These are phyloP conservation scores for Heliconius erato DNA, from an alignment of 2,888 invertebrate species.

Conservation along the genomic window DNA sequence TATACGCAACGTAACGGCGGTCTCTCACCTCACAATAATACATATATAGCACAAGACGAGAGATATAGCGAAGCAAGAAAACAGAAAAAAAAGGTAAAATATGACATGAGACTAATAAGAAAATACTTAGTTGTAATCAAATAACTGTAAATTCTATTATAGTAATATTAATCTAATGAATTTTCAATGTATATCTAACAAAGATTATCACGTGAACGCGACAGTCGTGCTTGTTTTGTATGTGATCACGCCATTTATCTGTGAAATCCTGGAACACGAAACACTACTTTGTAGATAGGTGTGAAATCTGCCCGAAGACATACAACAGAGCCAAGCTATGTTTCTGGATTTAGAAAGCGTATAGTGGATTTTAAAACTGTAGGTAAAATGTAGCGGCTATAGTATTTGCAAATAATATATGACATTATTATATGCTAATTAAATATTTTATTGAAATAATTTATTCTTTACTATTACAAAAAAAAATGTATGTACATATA, in stretches of 20 bases:
- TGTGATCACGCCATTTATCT: conserved; percentile 68
- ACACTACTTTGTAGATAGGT: conserved; percentile 69
- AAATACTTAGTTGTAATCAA: background rate
- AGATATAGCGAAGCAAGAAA: background rate
- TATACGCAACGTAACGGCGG: too few species aligned
- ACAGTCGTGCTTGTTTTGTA: conserved; percentile 58
- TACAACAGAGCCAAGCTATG: conserved; percentile 49
- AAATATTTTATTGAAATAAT: too few species aligned
- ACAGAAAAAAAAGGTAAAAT: background rate
- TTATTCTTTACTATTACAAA: too few species aligned
- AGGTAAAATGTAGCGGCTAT: background rate
- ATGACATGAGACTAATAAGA: background rate
- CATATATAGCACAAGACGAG: too few species aligned
- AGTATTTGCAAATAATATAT: too few species aligned
- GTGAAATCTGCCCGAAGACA: conserved; percentile 63
- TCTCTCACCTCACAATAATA: too few species aligned
- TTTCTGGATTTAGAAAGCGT: conserved; percentile 21
- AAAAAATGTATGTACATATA: too few species aligned
- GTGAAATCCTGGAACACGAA: conserved; percentile 64
- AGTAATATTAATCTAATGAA: conserved; percentile 39
- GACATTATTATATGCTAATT: too few species aligned
- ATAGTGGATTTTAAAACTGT: background rate
- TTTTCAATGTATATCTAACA: conserved; percentile 38
- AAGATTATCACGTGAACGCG: conserved; percentile 45
- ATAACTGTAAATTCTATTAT: conserved; percentile 11